Base-by-base conservation (phyloP, 2,797 vertebrate genomes). In the Acanthurus tractus region DNA sequence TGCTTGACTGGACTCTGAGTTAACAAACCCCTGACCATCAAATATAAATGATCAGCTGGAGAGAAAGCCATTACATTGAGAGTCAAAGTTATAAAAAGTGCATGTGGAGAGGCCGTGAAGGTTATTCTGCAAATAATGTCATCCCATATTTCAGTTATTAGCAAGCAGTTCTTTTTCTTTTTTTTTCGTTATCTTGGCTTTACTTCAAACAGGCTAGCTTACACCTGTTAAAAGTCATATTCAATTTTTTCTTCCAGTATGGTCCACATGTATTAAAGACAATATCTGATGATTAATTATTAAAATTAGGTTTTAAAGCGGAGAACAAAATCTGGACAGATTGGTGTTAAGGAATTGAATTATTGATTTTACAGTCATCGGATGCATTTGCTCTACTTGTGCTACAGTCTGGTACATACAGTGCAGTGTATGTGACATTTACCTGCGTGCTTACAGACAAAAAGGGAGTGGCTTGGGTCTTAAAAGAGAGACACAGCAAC, bases 21-120 rank as follows among this genome's bases (percentile, higher is more conserved):
- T 53, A 64, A 56, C 38, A 62, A 65, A 70, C 84, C 50, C 65
- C 18, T 36, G 4, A 66, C 42, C 62, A 83, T 83, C 8, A 86
- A 89, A 83, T 78, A 84, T 83, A 34, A 71, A 86, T 81, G 48
- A n/a, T 15, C 22, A 25, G 75, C 54, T 4, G 6, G 22, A 52
- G 48, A 63, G 75, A 70, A 45, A 22, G 29, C 12, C 36, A 6
- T 68, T 55, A 73, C 34, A 57, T 40, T 68, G 72, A 52, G 63
- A 55, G 38, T 82, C 25, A 46, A 58, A 59, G 42, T 62, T 57
- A 64, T 52, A n/a, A 53, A 49, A 52, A 25, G 9, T 50, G 25
- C 45, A 56, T 9, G 1, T 3, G 9, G 13, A 40, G 59, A 70
- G 25, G 44, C 29, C 22, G 67, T 57, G 42, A 7, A 49, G 67